Base-by-base conservation (phyloP, 2,797 vertebrate species). In the Stomatorhinus walkeri region DNA sequence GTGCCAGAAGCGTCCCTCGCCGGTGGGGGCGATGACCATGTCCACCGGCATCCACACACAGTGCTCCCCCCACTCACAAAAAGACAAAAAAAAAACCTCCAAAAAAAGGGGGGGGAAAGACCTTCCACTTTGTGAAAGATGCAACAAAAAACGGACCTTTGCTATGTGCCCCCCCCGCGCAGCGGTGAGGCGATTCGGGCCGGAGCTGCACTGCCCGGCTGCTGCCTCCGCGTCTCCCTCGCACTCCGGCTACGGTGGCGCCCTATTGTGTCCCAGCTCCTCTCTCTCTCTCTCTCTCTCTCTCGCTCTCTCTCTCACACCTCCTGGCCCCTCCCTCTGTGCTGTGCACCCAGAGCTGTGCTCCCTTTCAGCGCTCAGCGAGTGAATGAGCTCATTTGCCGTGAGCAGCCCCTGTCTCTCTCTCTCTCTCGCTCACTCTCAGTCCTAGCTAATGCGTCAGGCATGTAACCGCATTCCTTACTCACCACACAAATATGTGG, bases 371-470 rank as follows among this genome's bases (percentile, higher is more conserved):
- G 36, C 19, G 92, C 94, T 93, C 94, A 90, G 92, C 90, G 94
- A 93, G 92, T 93, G 94, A 96, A 94, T 96, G 95, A 96, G 95
- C 95, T 97, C 97, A 97, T 95, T 96, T 94, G 94, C 94, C 90
- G 90, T 93, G 95, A 95, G 95, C 93, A 94, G 91, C 93, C 94
- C 93, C 92, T 92, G 93, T 89, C 89, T 51, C 68, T 48, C 32
- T 48, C 61, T 36, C 32, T 89, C 61, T 24, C 32, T 87, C 76
- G 88, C 91, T 76, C 87, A 32, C 86, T 87, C 76, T 56, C 94
- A 94, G 95, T 96, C 96, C 95, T 96, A 96, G 93, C 93, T 94
- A 93, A 94, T 90, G 93, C 93, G 91, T 93, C 92, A 95, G 94
- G 94, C 94, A 94, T 92, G 94, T 92, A 91, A 90, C 92, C 92